Base-by-base conservation (phyloP, 2,888 invertebrate species). In the Cabera pusaria region DNA sequence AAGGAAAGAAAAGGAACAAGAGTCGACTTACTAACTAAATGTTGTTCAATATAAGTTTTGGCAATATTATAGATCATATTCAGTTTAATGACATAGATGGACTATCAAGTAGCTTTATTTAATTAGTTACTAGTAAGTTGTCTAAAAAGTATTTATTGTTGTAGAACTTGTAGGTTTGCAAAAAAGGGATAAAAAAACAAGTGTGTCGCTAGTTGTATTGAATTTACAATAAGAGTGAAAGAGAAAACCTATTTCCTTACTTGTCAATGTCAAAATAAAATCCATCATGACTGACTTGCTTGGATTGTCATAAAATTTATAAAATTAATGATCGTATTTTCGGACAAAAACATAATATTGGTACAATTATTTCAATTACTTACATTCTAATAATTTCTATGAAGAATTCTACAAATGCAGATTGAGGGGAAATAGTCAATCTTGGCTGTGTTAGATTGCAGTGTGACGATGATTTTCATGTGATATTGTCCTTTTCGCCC, bases 241-340 rank as follows among this genome's bases (percentile, higher is more conserved):
- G n/a, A n/a, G n/a, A n/a, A n/a, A n/a, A n/a, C n/a, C n/a, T n/a
- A 43, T 32, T 44, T 49, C 20, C 1, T 1, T 44, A 53, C 14
- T 56, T 67, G 69, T 70, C 69, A 70, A 59, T 68, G 69, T 65
- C 67, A 66, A 42, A 38, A 48, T 52, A 55, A 42, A 39, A 48
- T 52, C 38, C 25, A 25, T 37, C 32, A 33, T 39, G 38, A 50
- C 44, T 55, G 61, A 63, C 54, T 49, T 47, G 56, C 27, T 52
- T 49, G 52, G n/a, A n/a, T n/a, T n/a, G n/a, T 49, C 47, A 39
- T 48, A 54, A 33, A 46, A 51, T 61, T 52, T 50, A 58, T 54
- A 46, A 50, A 52, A 48, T 52, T 44, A 47, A 44, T 49, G 35
- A 26, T 51, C 23, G 44, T 44, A 36, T 14, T 16, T 39, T 42